Conservation (phyloP, 1,140 invertebrate genomes). For the Drosophila nikananu region DNA sequence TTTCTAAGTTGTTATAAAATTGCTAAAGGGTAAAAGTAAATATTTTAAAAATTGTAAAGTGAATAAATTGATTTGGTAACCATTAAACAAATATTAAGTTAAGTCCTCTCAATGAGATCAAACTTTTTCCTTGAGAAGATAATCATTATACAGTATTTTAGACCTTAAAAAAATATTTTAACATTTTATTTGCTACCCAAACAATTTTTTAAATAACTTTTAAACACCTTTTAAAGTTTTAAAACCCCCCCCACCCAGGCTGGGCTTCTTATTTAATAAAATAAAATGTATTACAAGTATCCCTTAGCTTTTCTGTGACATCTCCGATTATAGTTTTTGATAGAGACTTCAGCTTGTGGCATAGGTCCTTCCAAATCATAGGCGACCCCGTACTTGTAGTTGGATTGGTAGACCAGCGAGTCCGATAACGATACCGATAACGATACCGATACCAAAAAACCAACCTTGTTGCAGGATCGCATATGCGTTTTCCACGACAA, state of each 20-base stretch:
- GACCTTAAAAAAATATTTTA: neutral
- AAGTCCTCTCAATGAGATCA: neutral
- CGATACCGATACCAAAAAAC: constrained; percentile 41
- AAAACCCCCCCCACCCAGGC: neutral
- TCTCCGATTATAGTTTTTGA: neutral
- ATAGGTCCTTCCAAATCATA: constrained; percentile 31
- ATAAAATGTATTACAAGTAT: neutral
- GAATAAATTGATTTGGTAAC: too few relatives aligned
- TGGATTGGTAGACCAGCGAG: constrained; percentile 45
- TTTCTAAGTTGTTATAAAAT: neutral
- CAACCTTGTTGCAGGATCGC: constrained; percentile 76
- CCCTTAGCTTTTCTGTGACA: constrained; percentile 6
- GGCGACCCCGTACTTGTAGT: constrained; percentile 34
- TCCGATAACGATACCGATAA: constrained; percentile 18
- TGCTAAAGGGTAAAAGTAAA: too few relatives aligned
- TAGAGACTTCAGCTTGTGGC: constrained; percentile 26
- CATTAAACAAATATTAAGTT: neutral
- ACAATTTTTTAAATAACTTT: too few relatives aligned
- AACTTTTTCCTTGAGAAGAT: too few relatives aligned
- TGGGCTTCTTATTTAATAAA: neutral
- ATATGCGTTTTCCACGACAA: constrained; percentile 76
- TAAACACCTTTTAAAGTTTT: neutral
- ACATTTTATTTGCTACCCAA: too few relatives aligned
- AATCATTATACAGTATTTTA: too few relatives aligned
- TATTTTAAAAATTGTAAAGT: too few relatives aligned